Evolutionary conservation across 92 coral and sea anemone species (phyloP).

Genomic region (Actinostola sp.): DNA sequence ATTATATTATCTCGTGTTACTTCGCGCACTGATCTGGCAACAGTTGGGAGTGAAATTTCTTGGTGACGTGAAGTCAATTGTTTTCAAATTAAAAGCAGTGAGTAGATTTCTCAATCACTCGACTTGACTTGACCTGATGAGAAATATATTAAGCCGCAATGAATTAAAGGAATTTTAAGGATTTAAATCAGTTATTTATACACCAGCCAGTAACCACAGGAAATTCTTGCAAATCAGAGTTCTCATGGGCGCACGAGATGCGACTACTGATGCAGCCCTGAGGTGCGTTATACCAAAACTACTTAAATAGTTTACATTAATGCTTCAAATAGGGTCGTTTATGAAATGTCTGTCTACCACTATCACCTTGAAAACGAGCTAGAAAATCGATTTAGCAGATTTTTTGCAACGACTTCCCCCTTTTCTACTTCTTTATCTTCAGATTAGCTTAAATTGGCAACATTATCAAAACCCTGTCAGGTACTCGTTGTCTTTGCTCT

Average conservation of each 20-base stretch:
- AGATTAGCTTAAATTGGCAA: too few relatives aligned
- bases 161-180: slow-evolving; percentile 22
- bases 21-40: too few relatives aligned
- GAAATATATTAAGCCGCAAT: slow-evolving; percentile 5
- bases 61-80: neutral
- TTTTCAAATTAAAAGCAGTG: neutral
- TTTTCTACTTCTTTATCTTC: too few relatives aligned
- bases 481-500: too few relatives aligned
- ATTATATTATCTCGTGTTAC: too few relatives aligned
- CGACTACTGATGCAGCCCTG: neutral
- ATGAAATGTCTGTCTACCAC: slow-evolving; percentile 2
- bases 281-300: neutral
- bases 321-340: neutral
- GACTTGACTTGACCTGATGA: slow-evolving; percentile 22
- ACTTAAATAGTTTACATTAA: slow-evolving; percentile 8
- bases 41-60: neutral
- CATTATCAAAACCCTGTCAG: too few relatives aligned
- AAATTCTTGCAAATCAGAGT: neutral
- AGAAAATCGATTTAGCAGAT: too few relatives aligned
- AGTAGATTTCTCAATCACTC: neutral
- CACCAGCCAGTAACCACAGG: slow-evolving; percentile 4
- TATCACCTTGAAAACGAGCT: too few relatives aligned
- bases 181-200: slow-evolving; percentile 13
- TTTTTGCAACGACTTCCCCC: too few relatives aligned
- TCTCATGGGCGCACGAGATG: neutral